phyloP scores from a whole-genome alignment of 2,888 invertebrate species.

The Eurytoma californica region DNA sequence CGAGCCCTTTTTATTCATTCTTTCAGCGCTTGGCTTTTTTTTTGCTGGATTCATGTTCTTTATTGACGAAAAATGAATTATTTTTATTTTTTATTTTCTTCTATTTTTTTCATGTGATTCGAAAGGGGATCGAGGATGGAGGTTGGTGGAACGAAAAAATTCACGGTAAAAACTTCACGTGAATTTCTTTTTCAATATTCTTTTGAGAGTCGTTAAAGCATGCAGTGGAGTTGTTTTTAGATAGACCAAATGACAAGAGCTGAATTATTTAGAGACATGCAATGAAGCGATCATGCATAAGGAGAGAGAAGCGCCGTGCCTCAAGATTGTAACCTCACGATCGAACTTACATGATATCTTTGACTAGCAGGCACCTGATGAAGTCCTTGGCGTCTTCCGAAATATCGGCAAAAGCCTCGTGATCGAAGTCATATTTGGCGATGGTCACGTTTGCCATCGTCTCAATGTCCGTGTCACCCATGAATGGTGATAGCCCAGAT shows the following conservation, averaged over 20 bases:
- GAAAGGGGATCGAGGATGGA: not conserved
- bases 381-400: constrained; percentile 97
- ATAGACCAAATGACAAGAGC: not conserved
- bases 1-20: constrained; percentile 25
- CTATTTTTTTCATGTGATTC: not conserved
- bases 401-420: constrained; percentile 96
- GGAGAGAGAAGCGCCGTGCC: not conserved
- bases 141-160: not conserved
- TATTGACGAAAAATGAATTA: constrained; percentile 5
- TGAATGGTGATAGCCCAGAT: constrained; percentile 98
- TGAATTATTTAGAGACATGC: not conserved
- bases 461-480: constrained; percentile 98
- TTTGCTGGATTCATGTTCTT: not conserved
- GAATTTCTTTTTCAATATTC: not conserved
- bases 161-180: not conserved
- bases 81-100: not conserved
- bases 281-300: not conserved
- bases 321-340: not conserved
- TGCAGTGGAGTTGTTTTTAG: not conserved
- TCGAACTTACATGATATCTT: constrained; percentile 90
- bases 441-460: constrained; percentile 99
- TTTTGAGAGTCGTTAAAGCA: not conserved
- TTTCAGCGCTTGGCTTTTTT: constrained; percentile 11
- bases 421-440: constrained; percentile 97
- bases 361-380: constrained; percentile 91